Percentiles rank a stretch among this genome's conserved stretches.
phyloP scores from a whole-genome alignment of 2,113 vertebrate genomes.

The Agelaius phoeniceus region DNA sequence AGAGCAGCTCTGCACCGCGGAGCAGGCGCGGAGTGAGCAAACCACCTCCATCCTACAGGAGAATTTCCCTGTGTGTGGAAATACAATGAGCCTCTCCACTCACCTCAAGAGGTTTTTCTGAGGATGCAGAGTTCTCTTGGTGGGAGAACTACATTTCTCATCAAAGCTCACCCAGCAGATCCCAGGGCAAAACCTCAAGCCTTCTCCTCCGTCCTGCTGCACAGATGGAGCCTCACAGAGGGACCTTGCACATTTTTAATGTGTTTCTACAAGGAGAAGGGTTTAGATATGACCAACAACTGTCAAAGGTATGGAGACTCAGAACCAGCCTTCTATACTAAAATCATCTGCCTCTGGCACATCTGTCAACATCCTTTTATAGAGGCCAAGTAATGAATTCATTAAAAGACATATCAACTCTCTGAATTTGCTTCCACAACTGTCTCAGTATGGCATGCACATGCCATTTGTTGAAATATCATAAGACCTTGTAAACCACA shows the following conservation, averaged over 20 bases:
- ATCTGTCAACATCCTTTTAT: background rate
- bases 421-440: background rate
- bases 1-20: accelerated
- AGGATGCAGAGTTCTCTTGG: background rate
- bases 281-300: background rate
- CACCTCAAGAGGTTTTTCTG: accelerated
- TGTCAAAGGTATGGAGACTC: background rate
- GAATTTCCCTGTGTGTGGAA: background rate
- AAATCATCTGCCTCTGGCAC: background rate
- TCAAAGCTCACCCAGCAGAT: background rate
- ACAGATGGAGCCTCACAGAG: accelerated
- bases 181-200: background rate
- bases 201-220: accelerated
- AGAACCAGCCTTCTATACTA: background rate
- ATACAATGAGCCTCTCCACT: background rate
- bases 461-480: background rate
- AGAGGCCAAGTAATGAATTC: background rate
- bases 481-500: background rate
- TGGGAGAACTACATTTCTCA: background rate
- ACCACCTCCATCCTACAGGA: background rate
- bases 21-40: background rate
- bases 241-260: accelerated
- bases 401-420: background rate
- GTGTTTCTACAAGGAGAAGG: background rate
- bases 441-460: background rate